Evolutionary conservation across 2,113 vertebrate species (phyloP), one percentile per base, ranked within the genome.

Genomic region (Oryzias celebensis): DNA sequence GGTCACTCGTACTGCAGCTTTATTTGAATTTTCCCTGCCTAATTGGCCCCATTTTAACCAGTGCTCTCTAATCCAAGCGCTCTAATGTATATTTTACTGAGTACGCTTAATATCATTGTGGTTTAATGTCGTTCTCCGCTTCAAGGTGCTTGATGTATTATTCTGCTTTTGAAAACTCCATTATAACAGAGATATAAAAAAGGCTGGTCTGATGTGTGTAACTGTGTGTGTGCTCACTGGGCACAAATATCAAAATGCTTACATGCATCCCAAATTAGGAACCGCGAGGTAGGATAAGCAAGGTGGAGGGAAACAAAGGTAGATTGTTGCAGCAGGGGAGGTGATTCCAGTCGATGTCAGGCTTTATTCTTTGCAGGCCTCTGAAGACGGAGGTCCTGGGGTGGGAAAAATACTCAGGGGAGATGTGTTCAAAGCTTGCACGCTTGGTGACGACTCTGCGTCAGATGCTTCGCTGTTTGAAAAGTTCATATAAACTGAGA

Each of bases 401-500:
- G 82, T 85, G 84, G 72, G 67, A 57, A 78, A 85, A 71, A 84
- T 80, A 73, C 84, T 81, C 85, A 60, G 59, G 83, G 83, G 87
- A 85, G 69, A 36, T 1, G 15, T 57, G 77, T 90, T 90, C 88
- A 90, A 90, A 88, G 81, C 74, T 57, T 24, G 64, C 57, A 28
- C 72, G 86, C 86, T 71, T 55, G 69, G 86, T 84, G 87, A 87
- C 78, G 84, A 85, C 79, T 74, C 65, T 77, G 61, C 43, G 71
- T 88, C 81, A 90, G 82, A 87, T 88, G 81, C 75, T 72, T 53
- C 75, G 80, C 75, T 50, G 74, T 90, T 91, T 90, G 87, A 90
- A 91, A 89, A 87, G 90, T 91, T 91, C 73, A 86, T 78, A 86
- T 75, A 81, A 88, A 86, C 75, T 83, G 82, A 85, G 77, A 84